Conservation (phyloP, 2,888 invertebrate species). For the Nasonia oneida region DNA sequence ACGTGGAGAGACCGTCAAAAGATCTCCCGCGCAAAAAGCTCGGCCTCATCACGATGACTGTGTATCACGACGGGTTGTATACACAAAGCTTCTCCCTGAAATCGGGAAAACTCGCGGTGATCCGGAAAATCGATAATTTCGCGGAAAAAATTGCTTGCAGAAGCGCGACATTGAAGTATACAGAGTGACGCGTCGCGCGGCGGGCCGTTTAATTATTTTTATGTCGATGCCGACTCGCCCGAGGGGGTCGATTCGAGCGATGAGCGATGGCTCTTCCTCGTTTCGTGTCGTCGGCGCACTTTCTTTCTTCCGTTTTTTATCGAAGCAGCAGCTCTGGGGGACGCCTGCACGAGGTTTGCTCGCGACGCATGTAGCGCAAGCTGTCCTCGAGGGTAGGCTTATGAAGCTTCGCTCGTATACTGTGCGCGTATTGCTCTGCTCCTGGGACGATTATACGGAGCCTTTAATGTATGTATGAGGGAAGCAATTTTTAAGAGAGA, state of each 20-base stretch:
- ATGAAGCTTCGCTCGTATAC: not conserved
- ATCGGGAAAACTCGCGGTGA: too few species aligned
- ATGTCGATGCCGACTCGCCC: constrained; percentile 67
- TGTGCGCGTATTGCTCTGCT: not conserved
- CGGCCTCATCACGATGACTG: not conserved
- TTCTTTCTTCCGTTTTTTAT: not conserved
- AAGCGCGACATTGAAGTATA: constrained; percentile 26
- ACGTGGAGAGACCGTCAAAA: not conserved
- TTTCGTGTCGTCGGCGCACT: not conserved
- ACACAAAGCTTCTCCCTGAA: not conserved
- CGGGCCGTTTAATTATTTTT: constrained; percentile 74
- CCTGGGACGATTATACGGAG: constrained; percentile 35
- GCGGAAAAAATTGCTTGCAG: constrained; percentile 20
- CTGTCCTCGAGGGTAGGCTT: constrained; percentile 38
- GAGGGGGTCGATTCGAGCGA: not conserved
- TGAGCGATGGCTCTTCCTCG: constrained; percentile 8
- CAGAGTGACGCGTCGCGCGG: constrained; percentile 25
- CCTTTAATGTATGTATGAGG: constrained; percentile 14
- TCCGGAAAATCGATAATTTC: constrained; percentile 28
- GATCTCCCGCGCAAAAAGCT: not conserved
- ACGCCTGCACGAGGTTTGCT: constrained; percentile 2
- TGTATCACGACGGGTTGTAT: not conserved
- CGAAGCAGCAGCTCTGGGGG: not conserved
- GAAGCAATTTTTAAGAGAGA: constrained; percentile 36
- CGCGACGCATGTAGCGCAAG: constrained; percentile 4